Evolutionary conservation across 2,113 vertebrate species (phyloP).

Genomic region (Riparia riparia): DNA sequence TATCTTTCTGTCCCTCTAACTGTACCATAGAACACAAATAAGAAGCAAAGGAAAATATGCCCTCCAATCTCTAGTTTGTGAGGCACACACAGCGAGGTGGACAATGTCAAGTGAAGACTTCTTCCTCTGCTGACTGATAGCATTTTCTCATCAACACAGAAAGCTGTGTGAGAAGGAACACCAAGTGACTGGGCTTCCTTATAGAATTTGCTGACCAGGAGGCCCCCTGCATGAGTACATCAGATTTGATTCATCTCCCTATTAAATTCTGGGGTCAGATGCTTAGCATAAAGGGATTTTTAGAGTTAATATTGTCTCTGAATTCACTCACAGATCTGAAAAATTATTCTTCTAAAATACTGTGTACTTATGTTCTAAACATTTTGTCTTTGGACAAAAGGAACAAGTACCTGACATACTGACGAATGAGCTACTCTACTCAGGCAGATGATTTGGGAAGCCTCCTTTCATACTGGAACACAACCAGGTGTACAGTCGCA

Average conservation of each 20-base stretch:
- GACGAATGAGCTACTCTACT: neutral
- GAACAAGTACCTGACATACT: neutral
- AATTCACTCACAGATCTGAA: neutral
- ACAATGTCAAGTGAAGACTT: neutral
- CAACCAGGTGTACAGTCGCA: neutral
- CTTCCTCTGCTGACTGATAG: neutral
- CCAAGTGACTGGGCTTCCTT: neutral
- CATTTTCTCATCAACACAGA: neutral
- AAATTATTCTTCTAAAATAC: neutral
- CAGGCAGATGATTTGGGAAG: neutral
- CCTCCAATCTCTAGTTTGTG: neutral
- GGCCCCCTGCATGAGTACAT: neutral
- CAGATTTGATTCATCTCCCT: neutral
- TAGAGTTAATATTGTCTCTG: neutral
- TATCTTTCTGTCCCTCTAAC: neutral
- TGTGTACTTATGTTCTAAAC: neutral
- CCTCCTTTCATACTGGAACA: neutral
- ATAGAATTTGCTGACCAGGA: neutral
- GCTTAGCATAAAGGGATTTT: neutral
- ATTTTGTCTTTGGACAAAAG: neutral
- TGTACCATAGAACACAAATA: neutral
- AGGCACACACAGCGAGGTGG: neutral
- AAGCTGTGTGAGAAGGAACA: fast-evolving
- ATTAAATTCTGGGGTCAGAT: neutral
- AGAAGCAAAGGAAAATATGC: neutral